phyloP scores from a whole-genome alignment of 2,113 vertebrate genomes.

The Gavia stellata region DNA sequence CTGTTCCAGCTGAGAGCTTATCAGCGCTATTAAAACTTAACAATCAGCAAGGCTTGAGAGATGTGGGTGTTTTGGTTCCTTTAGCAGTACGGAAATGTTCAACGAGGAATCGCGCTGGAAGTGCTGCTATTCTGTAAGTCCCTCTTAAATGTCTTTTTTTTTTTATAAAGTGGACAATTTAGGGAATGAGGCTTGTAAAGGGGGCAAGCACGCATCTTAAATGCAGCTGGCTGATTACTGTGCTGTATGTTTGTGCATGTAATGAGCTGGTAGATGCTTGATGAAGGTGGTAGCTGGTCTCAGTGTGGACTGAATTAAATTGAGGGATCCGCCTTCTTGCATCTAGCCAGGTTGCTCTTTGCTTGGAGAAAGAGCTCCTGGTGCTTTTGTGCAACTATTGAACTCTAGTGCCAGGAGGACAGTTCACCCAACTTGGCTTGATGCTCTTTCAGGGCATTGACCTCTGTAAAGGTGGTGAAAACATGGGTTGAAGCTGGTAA shows the following conservation, averaged over 20 bases:
- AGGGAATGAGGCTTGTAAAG: neutral
- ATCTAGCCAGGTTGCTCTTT: neutral
- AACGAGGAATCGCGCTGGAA: neutral
- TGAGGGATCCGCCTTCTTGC: neutral
- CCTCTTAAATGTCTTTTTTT: neutral
- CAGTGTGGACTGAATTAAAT: fast-evolving
- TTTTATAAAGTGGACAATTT: neutral
- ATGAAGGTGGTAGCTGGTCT: neutral
- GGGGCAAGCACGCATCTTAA: neutral
- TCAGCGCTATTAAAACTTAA: neutral
- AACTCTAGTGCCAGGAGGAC: neutral
- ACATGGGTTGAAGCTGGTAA: neutral
- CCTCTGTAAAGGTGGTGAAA: neutral
- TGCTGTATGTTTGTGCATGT: neutral
- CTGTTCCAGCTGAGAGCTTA: neutral
- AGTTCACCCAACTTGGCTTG: neutral
- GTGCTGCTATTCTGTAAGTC: slow-evolving; percentile 11
- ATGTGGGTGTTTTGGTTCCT: neutral
- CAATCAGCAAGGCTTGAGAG: neutral
- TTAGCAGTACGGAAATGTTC: neutral
- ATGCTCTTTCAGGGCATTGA: neutral
- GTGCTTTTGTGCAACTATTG: neutral
- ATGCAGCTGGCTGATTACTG: neutral
- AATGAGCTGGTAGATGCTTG: neutral
- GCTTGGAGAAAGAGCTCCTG: neutral